Percentiles rank a stretch among this genome's conserved stretches.
Evolutionary conservation across 1,140 invertebrate genomes (phyloP).

Genomic region (Planococcus citri): DNA sequence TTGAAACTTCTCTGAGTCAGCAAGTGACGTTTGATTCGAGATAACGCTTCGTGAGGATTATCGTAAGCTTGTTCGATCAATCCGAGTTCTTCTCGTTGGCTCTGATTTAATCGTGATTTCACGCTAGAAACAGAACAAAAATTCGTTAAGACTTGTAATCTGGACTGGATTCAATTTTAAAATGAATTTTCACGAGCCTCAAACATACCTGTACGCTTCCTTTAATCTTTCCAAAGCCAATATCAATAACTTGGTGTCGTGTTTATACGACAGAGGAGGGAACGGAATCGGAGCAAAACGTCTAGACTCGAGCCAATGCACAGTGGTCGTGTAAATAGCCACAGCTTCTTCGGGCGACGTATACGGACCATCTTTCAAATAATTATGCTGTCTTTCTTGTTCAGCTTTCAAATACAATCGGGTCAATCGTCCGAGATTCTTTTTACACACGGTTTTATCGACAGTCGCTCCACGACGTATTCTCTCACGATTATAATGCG

Average conservation of each 20-base stretch:
- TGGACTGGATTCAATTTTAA: too few species aligned
- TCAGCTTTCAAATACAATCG: constrained; percentile 95
- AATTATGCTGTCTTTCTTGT: constrained; percentile 98
- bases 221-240: constrained; percentile 92
- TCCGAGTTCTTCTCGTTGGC: constrained; percentile 95
- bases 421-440: constrained; percentile 94
- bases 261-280: constrained; percentile 97
- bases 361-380: constrained; percentile 98
- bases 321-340: constrained; percentile 98
- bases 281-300: constrained; percentile 98
- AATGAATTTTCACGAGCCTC: not conserved
- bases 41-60: constrained; percentile 97
- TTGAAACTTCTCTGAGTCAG: constrained; percentile 96
- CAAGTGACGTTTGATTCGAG: constrained; percentile 97
- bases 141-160: not conserved
- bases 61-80: constrained; percentile 99
- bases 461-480: constrained; percentile 87
- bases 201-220: constrained; percentile 72
- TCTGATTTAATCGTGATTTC: constrained; percentile 96
- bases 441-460: constrained; percentile 99
- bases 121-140: constrained; percentile 64
- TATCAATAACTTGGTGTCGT: constrained; percentile 97
- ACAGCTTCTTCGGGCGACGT: constrained; percentile 99
- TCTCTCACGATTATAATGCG: constrained; percentile 97
- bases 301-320: constrained; percentile 97